Evolutionary conservation across 2,888 invertebrate species (phyloP).

Genomic region (Sycophila texana): DNA sequence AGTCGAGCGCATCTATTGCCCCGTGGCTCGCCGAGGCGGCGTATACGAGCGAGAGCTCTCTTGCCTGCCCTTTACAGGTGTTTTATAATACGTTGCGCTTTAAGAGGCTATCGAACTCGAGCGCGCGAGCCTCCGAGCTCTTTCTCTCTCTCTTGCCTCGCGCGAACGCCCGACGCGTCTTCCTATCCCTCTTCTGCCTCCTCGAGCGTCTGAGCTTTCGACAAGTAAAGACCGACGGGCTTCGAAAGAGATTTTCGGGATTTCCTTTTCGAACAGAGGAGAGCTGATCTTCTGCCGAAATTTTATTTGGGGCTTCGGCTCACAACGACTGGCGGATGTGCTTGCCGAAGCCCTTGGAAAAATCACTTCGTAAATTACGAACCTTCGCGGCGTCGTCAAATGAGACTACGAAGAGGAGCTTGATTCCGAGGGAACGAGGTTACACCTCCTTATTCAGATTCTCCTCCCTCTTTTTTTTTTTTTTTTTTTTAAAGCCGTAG

Average conservation of each 20-base stretch:
- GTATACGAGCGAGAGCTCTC: slow-evolving; percentile 13
- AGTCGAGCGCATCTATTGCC: slow-evolving; percentile 15
- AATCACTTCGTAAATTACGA: too few relatives aligned
- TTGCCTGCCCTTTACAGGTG: slow-evolving; percentile 49
- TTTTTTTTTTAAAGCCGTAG: background rate
- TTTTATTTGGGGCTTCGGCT: too few relatives aligned
- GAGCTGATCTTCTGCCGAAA: too few relatives aligned
- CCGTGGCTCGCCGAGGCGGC: background rate
- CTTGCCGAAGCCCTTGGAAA: too few relatives aligned
- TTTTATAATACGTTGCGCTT: slow-evolving; percentile 51
- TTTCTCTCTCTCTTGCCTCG: background rate
- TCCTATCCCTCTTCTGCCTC: too few relatives aligned
- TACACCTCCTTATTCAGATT: background rate
- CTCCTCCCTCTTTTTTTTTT: background rate
- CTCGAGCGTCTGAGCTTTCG: too few relatives aligned
- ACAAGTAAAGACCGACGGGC: too few relatives aligned
- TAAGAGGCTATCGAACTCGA: slow-evolving; percentile 47
- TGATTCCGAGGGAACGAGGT: too few relatives aligned
- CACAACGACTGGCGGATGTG: too few relatives aligned
- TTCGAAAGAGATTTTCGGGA: too few relatives aligned
- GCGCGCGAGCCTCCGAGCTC: background rate
- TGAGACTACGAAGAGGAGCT: too few relatives aligned
- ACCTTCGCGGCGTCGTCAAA: background rate
- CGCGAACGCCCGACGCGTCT: background rate
- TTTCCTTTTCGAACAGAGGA: too few relatives aligned